Conservation (phyloP, 2,888 invertebrate species). For the Sesamia inferens region DNA sequence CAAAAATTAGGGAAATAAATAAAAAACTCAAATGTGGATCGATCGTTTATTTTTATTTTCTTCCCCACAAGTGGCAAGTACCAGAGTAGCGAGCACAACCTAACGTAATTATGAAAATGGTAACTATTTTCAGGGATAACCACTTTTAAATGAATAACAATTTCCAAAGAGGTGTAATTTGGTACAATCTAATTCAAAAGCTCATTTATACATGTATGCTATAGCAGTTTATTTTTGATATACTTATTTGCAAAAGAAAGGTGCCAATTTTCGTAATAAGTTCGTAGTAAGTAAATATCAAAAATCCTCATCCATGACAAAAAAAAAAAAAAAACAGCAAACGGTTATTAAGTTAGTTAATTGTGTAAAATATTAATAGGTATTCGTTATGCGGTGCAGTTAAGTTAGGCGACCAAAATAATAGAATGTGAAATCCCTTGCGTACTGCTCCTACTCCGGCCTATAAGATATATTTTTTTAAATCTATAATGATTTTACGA, state of each 20-base stretch:
- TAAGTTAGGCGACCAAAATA: constrained; percentile 54
- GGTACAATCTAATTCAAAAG: constrained; percentile 56
- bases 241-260: constrained; percentile 51
- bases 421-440: constrained; percentile 81
- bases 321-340: constrained; percentile 37
- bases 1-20: constrained; percentile 42
- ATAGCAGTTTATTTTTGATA: constrained; percentile 44
- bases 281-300: constrained; percentile 46
- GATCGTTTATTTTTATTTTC: constrained; percentile 87
- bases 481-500: constrained; percentile 83
- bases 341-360: constrained; percentile 34
- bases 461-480: constrained; percentile 74
- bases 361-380: constrained; percentile 31
- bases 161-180: constrained; percentile 56
- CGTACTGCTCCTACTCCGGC: constrained; percentile 84
- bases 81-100: constrained; percentile 88
- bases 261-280: constrained; percentile 54
- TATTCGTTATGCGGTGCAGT: constrained; percentile 47
- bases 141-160: constrained; percentile 76
- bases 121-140: constrained; percentile 89
- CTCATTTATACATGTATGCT: constrained; percentile 43
- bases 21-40: constrained; percentile 79
- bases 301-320: constrained; percentile 49
- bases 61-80: constrained; percentile 87
- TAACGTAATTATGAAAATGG: constrained; percentile 86